Evolutionary conservation across 1,140 invertebrate genomes (phyloP), one percentile per base, ranked within the genome.

Genomic region (Achatina immaculata): DNA sequence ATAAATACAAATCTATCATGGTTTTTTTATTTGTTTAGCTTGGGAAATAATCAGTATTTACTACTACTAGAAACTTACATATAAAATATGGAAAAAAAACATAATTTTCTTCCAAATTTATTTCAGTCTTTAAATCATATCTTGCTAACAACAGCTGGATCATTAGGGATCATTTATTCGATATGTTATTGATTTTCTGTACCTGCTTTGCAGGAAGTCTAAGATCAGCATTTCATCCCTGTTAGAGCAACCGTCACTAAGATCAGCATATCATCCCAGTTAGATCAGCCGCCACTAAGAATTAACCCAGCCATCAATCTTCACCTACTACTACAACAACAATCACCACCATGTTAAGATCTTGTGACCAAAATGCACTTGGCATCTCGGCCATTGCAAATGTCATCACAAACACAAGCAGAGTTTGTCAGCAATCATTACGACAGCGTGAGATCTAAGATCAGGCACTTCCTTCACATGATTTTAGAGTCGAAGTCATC

Each of bases 151-250:
- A 1, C 62, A 68, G 48, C 58, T 45, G 36, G 31, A 28, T 69
- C 28, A 69, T 72, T 40, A 40, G 28, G 31, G 19, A 55, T 58
- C 19, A 36, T 55, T 72, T 51, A n/a, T 71, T 28, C 65, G 45
- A 45, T n/a, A 7, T 51, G 19, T 69, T n/a, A 80, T 45, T 80
- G 11, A 80, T 80, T 80, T 58, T 72, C 31, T 80, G 68, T 80
- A 80, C 78, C 65, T 80, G 78, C 78, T 80, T 80, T 80, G 78
- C 78, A 80, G 78, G 71, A 80, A 78, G 48, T 28, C 78, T 80
- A 80, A 80, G 78, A 80, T 80, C 78, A 72, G 78, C 78, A 43
- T 80, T 51, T 58, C 78, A 80, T 72, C 78, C 66, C 45, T 19
- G 43, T 80, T 80, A 80, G 68, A 72, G 36, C 55, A 80, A 58